Evolutionary conservation across 2,113 vertebrate species (phyloP).

Genomic region (Corythoichthys intestinalis): DNA sequence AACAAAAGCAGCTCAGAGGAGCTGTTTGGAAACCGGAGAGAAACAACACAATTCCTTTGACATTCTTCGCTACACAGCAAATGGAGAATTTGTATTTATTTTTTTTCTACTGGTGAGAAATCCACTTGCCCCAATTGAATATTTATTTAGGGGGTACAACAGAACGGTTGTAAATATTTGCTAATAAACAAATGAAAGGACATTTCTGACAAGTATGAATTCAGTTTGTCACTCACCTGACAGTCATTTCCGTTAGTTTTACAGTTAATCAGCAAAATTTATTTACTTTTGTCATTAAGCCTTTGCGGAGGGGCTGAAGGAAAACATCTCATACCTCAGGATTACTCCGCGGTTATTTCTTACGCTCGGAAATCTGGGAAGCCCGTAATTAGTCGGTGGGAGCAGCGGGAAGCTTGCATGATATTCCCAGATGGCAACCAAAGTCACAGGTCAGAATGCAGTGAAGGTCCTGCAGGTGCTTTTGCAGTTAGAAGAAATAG

Average conservation of each 20-base stretch:
- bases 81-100: conserved; percentile 67
- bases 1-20: conserved; percentile 47
- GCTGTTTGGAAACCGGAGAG: conserved; percentile 42
- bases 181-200: conserved; percentile 78
- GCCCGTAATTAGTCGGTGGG: conserved; percentile 70
- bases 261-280: conserved; percentile 26
- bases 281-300: conserved; percentile 50
- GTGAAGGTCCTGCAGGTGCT: conserved; percentile 80
- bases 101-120: conserved; percentile 61
- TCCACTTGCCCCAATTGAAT: conserved; percentile 66
- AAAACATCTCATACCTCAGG: conserved; percentile 54
- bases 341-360: conserved; percentile 52
- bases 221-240: conserved; percentile 2
- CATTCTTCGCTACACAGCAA: conserved; percentile 56
- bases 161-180: conserved; percentile 96
- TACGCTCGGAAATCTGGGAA: conserved; percentile 73
- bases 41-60: conserved; percentile 47
- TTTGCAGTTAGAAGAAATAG: conserved; percentile 38
- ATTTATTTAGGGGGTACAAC: conserved; percentile 97
- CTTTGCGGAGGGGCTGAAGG: conserved; percentile 46
- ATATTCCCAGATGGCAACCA: conserved; percentile 94
- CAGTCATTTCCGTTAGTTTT: conserved; percentile 26
- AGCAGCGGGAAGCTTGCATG: conserved; percentile 84
- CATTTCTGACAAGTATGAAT: conserved; percentile 33
- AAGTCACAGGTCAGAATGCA: conserved; percentile 79